Base-by-base conservation (phyloP, 2,797 vertebrate genomes). In the Dermochelys coriacea region DNA sequence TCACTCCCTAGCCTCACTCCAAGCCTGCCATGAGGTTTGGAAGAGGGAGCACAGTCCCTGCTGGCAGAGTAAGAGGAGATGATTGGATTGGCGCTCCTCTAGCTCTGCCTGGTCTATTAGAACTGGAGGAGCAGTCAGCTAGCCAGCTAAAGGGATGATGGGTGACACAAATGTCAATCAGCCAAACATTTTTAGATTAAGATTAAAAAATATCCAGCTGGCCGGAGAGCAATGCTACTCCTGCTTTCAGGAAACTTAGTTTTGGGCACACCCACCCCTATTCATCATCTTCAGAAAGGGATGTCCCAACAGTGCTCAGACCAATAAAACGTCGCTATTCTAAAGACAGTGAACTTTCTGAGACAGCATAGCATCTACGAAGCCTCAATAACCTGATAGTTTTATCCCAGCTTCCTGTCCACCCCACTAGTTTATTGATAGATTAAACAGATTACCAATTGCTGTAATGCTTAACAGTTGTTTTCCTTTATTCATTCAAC, bases 181-280 rank as follows among this genome's bases (percentile, higher is more conserved):
- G 12, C 25, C 41, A 75, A 37, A 54, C 27, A 25, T 75, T 54
- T 61, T 75, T 52, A 75, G 50, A 75, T 11, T 29, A n/a, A 71
- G 34, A 74, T 74, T 52, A 8, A 54, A 71, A 86, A 86, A 61
- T 34, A 47, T 77, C 41, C 31, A 85, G 11, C 82, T 50, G 47
- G 29, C 41, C 68, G 77, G 37, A 52, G 18, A 71, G 47, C 18
- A 87, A 25, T n/a, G 41, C 31, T 55, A 47, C 16, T 51, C 11
- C 11, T 81, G 29, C 45, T 91, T 81, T 83, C 84, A 82, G 89
- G 29, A 50, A 82, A 18, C n/a, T 80, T 45, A 52, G 49, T 80
- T 25, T 31, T 80, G 31, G 23, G 5, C 5, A 71, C 68, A 21
- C 82, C 47, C 77, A 84, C 12, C 74, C 80, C 45, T 50, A 68